Evolutionary conservation across 2,113 vertebrate genomes (phyloP), one percentile per base, ranked within the genome.

Genomic region (Notothenia coriiceps): DNA sequence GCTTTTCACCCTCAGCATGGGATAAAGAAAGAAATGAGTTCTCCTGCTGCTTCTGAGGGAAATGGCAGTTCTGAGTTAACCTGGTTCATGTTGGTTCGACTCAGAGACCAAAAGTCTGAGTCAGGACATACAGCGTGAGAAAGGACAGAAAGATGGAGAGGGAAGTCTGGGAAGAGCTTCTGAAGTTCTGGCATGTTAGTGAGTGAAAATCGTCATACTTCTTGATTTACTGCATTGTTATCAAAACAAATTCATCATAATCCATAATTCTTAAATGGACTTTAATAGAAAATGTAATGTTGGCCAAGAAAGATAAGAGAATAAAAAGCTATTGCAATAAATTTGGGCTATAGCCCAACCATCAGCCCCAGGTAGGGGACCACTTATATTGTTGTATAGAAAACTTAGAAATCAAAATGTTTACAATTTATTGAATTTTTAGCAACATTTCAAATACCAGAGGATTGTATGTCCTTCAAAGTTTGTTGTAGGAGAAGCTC

Each of bases 1-100:
- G 50, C 8, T 64, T 57, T 80, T 59, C 20, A 54, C 69, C 62
- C 10, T 74, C 64, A 68, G 62, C 44, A 1, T 14, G 61, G 14
- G 52, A 4, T 5, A 7, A 25, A 70, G 60, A 44, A 33, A 50
- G 79, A 70, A 15, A 50, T 15, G 40, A 55, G 60, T n/a, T 72
- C 47, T 62, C 50, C 76, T 56, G 76, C 59, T 70, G 76, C 22
- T 49, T 44, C 40, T 6, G 15, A 6, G 20, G 50, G 57, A 12
- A 63, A 50, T 6, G 40, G 70, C 40, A 20, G 59, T 55, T 35
- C 57, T 20, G 55, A 55, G 54, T 51, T 6, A 14, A 9, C 52
- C 46, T 18, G 69, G 10, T 33, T 74, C 50, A 4, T 22, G 25
- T n/a, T 40, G n/a, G 61, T 59, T 17, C n/a, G 60, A 55, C 22